Base-by-base conservation (phyloP, 2,113 vertebrate species). In the Myotis davidii region DNA sequence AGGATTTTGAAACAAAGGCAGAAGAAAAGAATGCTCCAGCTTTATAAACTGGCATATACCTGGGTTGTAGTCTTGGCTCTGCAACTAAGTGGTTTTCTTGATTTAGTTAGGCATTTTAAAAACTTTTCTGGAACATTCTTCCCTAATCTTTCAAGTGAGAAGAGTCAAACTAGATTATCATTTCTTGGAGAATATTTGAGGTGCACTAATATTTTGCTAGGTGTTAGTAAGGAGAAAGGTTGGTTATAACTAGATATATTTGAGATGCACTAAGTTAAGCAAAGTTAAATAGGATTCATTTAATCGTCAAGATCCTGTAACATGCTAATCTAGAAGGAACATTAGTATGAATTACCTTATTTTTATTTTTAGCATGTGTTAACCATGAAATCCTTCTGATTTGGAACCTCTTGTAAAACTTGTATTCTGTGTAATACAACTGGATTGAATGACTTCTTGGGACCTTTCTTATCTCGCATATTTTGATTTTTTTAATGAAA, bases 401-500 rank as follows among this genome's bases (percentile, higher is more conserved):
- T 94, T 39, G 61, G n/a, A 90, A 84, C 65, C 45, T 77, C 45
- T 88, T 88, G 6, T 79, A 88, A 56, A 70, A 88, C 16, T 79
- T 52, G 1, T 72, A 34, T 78, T 89, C 42, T 85, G 34, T 52
- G 45, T 52, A 87, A 84, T 59, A 29, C 1, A 76, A n/a, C 17
- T 79, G 21, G 50, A 59, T 29, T 65, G 73, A 67, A 42, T 83
- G 32, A 45, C 65, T 50, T 67, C 9, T 74, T 25, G 9, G 21
- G 0, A 1, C 7, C 2, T 77, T 82, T 86, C 18, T 11, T 94
- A 18, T 59, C n/a, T 77, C 54, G 56, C 17, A 50, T 65, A 82
- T 81, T 94, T 74, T 93, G n/a, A 93, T 81, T 65, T 32, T 93
- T 95, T 83, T 54, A 84, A 65, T 77, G 29, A 86, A 94, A 94